Evolutionary conservation across 1,140 invertebrate genomes (phyloP).

Genomic region (Lamellibrachia luymesi): DNA sequence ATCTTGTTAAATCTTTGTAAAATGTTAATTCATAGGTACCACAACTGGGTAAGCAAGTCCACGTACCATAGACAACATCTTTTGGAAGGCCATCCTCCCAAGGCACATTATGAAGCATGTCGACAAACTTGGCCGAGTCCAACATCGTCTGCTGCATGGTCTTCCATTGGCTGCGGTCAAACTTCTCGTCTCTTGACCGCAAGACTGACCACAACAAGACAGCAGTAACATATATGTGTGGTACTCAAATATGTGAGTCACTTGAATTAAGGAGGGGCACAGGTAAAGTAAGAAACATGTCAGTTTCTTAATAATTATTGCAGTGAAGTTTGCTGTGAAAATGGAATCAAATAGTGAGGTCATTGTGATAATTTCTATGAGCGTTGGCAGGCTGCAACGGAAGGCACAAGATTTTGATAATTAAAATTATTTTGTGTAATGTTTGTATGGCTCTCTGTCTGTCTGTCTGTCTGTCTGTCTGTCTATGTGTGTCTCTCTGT

Average conservation of each 20-base stretch:
- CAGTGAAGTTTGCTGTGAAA: neutral
- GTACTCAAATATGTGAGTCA: neutral
- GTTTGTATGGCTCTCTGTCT: neutral
- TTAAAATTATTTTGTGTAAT: neutral
- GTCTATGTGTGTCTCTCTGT: no score
- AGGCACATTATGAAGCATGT: slow-evolving; percentile 55
- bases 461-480: no score
- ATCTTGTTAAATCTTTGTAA: neutral
- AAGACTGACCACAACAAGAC: slow-evolving; percentile 22
- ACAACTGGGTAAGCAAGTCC: neutral
- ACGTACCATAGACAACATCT: slow-evolving; percentile 49
- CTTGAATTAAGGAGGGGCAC: no score
- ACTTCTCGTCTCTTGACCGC: slow-evolving; percentile 38
- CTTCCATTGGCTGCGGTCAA: slow-evolving; percentile 51
- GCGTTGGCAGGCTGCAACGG: neutral
- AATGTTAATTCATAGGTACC: neutral
- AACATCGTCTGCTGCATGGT: slow-evolving; percentile 49
- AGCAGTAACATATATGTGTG: neutral
- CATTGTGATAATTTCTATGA: neutral
- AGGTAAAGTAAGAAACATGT: neutral
- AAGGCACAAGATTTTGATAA: neutral
- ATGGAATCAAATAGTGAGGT: neutral
- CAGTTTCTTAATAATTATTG: neutral
- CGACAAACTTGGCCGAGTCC: slow-evolving; percentile 54
- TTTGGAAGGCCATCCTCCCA: slow-evolving; percentile 54